phyloP scores from a whole-genome alignment of 1,140 invertebrate species.

The Galendromus occidentalis region DNA sequence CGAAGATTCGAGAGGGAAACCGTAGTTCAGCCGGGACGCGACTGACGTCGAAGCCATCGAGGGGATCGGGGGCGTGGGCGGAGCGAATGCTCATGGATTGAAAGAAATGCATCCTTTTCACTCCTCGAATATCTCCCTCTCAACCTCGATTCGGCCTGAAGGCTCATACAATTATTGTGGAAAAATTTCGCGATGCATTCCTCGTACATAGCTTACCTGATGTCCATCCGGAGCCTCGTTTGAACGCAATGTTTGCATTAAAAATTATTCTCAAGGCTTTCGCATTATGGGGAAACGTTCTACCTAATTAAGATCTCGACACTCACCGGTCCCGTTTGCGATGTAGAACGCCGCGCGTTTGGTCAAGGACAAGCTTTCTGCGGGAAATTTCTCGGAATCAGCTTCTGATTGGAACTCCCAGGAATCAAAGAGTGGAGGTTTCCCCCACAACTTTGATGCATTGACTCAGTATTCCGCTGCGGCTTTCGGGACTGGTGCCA shows the following conservation, averaged over 20 bases:
- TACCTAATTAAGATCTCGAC: neutral
- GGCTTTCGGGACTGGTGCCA: too few species aligned
- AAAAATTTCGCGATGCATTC: neutral
- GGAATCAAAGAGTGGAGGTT: too few species aligned
- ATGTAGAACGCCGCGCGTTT: constrained; percentile 23
- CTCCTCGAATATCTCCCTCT: too few species aligned
- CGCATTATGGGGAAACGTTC: neutral
- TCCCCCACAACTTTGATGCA: too few species aligned
- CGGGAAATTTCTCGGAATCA: neutral
- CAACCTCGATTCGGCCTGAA: neutral
- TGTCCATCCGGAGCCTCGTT: neutral
- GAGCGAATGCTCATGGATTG: too few species aligned
- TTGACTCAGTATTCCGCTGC: too few species aligned
- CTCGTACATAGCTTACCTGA: neutral
- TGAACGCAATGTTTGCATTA: neutral
- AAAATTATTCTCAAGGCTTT: neutral
- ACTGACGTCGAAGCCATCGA: too few species aligned
- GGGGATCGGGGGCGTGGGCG: too few species aligned
- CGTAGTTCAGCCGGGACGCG: too few species aligned
- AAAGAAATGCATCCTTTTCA: too few species aligned
- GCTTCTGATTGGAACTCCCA: too few species aligned
- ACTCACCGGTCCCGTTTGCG: constrained; percentile 22
- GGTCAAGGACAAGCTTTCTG: constrained; percentile 14
- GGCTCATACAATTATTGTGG: neutral
- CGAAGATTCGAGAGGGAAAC: too few species aligned